These are phyloP conservation scores for Rhabdophis nuchalis DNA, from an alignment of 2,797 vertebrate genomes.

Conservation along the genomic window DNA sequence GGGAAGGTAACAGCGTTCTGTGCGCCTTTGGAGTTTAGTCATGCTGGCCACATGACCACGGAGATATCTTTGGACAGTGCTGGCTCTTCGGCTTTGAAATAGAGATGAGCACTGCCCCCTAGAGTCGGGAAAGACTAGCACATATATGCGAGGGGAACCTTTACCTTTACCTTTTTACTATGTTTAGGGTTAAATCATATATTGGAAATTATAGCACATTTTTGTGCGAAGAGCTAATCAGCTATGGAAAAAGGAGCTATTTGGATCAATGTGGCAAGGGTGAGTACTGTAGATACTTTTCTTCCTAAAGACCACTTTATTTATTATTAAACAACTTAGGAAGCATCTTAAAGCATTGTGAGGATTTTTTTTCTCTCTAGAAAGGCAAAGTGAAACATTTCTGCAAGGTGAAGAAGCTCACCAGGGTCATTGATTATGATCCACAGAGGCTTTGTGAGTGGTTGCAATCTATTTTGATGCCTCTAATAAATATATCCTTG, in stretches of 20 bases:
- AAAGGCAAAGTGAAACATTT: neutral
- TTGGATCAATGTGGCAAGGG: neutral
- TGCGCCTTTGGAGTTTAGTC: no score
- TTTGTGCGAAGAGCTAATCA: neutral
- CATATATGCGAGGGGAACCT: no score
- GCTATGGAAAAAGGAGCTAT: neutral
- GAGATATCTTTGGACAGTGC: no score
- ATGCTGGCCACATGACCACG: no score
- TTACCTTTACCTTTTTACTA: no score
- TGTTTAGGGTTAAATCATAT: neutral
- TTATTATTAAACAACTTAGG: neutral
- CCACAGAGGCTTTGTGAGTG: neutral
- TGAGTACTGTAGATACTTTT: neutral
- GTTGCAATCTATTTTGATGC: neutral
- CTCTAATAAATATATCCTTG: neutral
- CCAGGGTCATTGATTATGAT: neutral
- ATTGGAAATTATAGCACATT: neutral
- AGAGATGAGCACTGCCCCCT: no score
- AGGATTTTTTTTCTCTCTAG: neutral
- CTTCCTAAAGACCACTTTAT: neutral
- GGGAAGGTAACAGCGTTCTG: no score
- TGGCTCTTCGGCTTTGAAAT: no score
- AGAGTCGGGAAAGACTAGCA: no score
- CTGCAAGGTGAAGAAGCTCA: neutral
- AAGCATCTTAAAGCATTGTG: neutral